Evolutionary conservation across 1,140 invertebrate genomes (phyloP), one percentile per base, ranked within the genome.

Genomic region (Spodoptera frugiperda): DNA sequence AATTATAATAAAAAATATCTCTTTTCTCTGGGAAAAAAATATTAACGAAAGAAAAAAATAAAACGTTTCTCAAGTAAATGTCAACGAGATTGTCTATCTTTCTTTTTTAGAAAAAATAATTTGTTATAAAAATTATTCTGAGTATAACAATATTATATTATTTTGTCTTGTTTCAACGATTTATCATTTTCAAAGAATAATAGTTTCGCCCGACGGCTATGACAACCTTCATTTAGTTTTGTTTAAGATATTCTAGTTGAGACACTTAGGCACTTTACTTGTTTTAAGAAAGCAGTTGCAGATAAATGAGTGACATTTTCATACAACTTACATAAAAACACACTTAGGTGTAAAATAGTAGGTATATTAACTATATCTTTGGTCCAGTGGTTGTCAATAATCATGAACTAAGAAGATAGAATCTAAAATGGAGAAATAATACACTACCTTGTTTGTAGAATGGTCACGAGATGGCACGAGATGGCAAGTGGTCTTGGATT

Each of bases 1-100:
- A 70, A 61, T 17, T 17, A 25, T 25, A 70, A 39, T 53, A 33
- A 70, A 70, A 70, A 68, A 70, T 54, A 53, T 14, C 30, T 70
- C 8, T 54, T 12, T 57, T 55, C 53, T 39, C 68, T 25, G 14
- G 53, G n/a, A n/a, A 30, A 71, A 55, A 21, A 53, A 70, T 33
- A 33, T 55, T 55, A 44, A 11, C 9, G 15, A 55, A 17, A 55
- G 55, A 71, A 71, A 48, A 65, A 3, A 57, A n/a, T n/a, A n/a
- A 48, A 44, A 12, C 10, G 9, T 33, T 39, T 8, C 21, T 21
- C 49, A 44, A 71, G 51, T 71, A n/a, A n/a, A 2, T 55, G n/a
- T 71, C 53, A 71, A 55, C 57, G 53, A 57, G 33, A 39, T 55
- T 44, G 51, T 71, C 51, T 71, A 3, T 44, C 51, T 71, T 55